A percentile compares a stretch with the other conserved stretches of the same genome.
These are phyloP conservation scores for Apis florea DNA, from an alignment of 1,140 invertebrate genomes.

Conservation along the genomic window DNA sequence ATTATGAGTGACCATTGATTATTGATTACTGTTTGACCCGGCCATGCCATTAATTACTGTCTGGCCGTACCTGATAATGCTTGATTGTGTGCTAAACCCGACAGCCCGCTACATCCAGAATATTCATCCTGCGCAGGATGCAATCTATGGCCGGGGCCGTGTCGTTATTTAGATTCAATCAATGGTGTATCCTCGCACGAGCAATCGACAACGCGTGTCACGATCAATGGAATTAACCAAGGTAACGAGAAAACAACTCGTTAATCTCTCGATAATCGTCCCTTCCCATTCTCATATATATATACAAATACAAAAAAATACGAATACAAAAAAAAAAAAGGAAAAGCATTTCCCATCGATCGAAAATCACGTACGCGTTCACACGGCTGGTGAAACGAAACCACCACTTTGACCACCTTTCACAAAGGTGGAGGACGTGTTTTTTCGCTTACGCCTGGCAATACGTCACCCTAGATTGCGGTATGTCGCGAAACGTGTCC, in stretches of 20 bases:
- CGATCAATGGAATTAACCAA: constrained; percentile 17
- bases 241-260: not conserved
- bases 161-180: constrained; percentile 51
- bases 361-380: not conserved
- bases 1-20: constrained; percentile 67
- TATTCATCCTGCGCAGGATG: constrained; percentile 56
- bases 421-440: constrained; percentile 31
- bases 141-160: constrained; percentile 51
- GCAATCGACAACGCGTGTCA: constrained; percentile 7
- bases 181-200: constrained; percentile 9
- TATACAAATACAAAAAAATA: no score
- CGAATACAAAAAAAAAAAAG: no score
- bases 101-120: constrained; percentile 57
- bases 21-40: constrained; percentile 65
- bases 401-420: constrained; percentile 20
- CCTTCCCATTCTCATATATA: no score
- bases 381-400: constrained; percentile 14
- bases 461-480: constrained; percentile 55
- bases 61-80: constrained; percentile 63
- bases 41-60: constrained; percentile 63
- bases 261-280: not conserved
- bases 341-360: no score
- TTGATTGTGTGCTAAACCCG: constrained; percentile 66
- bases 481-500: constrained; percentile 53
- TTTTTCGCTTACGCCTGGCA: constrained; percentile 46